Base-by-base conservation (phyloP, 2,888 invertebrate species). In the Lochmaea capreae region DNA sequence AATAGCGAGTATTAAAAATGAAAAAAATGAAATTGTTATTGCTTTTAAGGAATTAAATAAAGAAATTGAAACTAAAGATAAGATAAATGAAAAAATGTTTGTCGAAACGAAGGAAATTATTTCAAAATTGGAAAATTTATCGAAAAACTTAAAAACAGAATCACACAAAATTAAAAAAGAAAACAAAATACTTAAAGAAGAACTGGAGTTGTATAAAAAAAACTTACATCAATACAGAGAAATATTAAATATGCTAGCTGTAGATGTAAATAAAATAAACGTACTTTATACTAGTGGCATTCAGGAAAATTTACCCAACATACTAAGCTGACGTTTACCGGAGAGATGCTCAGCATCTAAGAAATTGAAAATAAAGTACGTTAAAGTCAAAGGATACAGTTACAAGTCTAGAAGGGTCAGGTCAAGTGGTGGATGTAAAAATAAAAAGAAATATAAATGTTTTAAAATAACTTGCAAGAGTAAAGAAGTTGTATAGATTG, bases 81-180 rank as follows among this genome's bases (percentile, higher is more conserved):
- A 89, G 82, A 87, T 90, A 65, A 92, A 89, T 83, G 89, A 87
- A 85, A 91, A 84, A 77, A 94, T 93, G 91, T 91, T 90, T 81
- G 88, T 88, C 46, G 90, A 92, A n/a, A 89, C 92, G 42, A 87
- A 91, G 71, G 90, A 90, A 65, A 89, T 93, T 80, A 90, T 91
- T 1, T 86, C 87, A 0, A 92, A 90, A 84, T 88, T 94, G 70
- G 91, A 93, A 84, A 87, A 86, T 26, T 89, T 90, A 81, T 86
- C 92, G 33, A 86, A 89, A 74, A 88, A 89, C 65, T 84, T 92
- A 39, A 88, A 89, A 71, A 87, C 86, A 58, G 91, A 92, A 83
- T 90, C 91, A 74, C 87, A 86, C 3, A 85, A 87, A 18, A 83
- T 93, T 62, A 89, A 89, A 80, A 86, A 87, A 22, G 80, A 79